Evolutionary conservation across 2,888 invertebrate species (phyloP).

Genomic region (Nesidiocoris tenuis): DNA sequence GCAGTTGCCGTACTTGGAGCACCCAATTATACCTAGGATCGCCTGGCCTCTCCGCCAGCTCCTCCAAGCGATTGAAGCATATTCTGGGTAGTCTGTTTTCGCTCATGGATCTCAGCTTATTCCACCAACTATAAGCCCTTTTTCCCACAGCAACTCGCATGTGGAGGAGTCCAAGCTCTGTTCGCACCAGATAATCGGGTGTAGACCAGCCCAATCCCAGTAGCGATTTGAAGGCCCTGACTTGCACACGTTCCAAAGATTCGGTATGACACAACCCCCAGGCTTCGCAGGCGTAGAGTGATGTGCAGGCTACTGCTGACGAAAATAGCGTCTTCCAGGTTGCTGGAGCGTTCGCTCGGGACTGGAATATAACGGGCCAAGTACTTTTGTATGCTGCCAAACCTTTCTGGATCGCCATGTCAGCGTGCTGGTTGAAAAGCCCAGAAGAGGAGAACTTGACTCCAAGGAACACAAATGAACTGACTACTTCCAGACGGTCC

Average conservation of each 20-base stretch:
- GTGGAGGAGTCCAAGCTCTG: neutral
- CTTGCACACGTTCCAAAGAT: conserved; percentile 9
- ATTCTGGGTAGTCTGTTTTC: neutral
- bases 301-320: neutral
- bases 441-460: conserved; percentile 10
- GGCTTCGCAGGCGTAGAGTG: conserved; percentile 2
- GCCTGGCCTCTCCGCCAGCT: neutral
- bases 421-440: neutral
- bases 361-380: conserved; percentile 12
- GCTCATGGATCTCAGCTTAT: neutral
- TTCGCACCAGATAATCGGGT: neutral
- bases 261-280: conserved; percentile 4
- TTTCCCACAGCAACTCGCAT: neutral
- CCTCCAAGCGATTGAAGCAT: neutral
- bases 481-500: conserved; percentile 5
- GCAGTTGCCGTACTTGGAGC: neutral
- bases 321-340: conserved; percentile 4
- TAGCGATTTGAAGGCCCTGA: conserved; percentile 28
- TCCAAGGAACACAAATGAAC: neutral
- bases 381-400: conserved; percentile 16
- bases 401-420: neutral
- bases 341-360: neutral
- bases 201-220: neutral
- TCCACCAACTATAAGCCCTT: conserved; percentile 2
- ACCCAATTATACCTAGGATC: neutral